Conservation (phyloP, 2,797 vertebrate genomes). For the Sebastes kiyomatsui region DNA sequence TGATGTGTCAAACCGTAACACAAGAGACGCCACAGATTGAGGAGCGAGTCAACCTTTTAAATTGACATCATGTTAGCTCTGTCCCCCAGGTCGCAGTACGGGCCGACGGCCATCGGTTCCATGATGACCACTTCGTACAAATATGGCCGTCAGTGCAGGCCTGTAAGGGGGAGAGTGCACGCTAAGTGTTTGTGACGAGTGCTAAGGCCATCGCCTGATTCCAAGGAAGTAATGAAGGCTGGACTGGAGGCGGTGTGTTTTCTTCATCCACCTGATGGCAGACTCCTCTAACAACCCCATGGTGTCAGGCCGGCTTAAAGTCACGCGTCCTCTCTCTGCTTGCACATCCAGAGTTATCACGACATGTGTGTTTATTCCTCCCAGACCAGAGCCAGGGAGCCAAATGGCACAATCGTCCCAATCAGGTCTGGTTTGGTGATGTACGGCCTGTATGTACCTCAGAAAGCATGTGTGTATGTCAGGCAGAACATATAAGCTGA, state of each 20-base stretch:
- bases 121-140: constrained; percentile 57
- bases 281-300: constrained; percentile 54
- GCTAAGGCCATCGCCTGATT: constrained; percentile 66
- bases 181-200: constrained; percentile 73
- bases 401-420: constrained; percentile 26
- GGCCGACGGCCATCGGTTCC: constrained; percentile 26
- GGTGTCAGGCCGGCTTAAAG: constrained; percentile 64
- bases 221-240: constrained; percentile 77
- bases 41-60: constrained; percentile 53
- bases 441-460: not conserved
- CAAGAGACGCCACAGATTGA: constrained; percentile 35
- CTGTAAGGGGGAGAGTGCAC: constrained; percentile 27
- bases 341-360: constrained; percentile 9
- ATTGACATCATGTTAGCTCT: constrained; percentile 53
- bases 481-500: not conserved
- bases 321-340: constrained; percentile 24
- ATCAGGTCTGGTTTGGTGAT: constrained; percentile 21
- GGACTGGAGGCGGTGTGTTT: constrained; percentile 50
- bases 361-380: constrained; percentile 41
- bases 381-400: not conserved
- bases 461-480: not conserved
- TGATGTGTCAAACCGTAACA: constrained; percentile 47
- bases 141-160: constrained; percentile 56
- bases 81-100: constrained; percentile 49
- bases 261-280: constrained; percentile 65